Percentiles rank a stretch among this genome's conserved stretches.
Conservation (phyloP, 30 jellyfish, hydroid and myxozoan genomes). For the Catostylus mosaicus region DNA sequence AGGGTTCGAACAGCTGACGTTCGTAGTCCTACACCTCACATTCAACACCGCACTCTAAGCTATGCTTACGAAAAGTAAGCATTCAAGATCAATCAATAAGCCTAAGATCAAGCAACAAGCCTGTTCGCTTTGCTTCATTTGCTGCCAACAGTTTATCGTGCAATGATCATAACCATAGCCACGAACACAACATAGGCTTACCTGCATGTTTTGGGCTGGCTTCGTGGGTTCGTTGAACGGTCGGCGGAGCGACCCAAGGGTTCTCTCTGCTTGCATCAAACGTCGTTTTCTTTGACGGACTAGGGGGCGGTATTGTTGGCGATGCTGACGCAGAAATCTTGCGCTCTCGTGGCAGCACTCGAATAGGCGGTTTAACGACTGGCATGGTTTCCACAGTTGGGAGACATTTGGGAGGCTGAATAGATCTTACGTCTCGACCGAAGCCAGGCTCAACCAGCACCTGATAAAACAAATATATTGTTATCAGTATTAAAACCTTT, state of each 20-base stretch:
- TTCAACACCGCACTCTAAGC: too few species aligned
- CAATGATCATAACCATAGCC: not conserved
- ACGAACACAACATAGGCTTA: not conserved
- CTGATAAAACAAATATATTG: slow-evolving; percentile 7
- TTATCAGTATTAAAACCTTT: not conserved
- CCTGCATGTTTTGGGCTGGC: slow-evolving; percentile 71
- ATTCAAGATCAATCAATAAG: too few species aligned
- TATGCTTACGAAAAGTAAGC: too few species aligned
- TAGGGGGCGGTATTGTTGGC: slow-evolving; percentile 23
- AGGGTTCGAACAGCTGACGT: too few species aligned
- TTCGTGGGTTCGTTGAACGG: slow-evolving; percentile 51
- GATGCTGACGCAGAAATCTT: slow-evolving; percentile 30
- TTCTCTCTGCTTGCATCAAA: slow-evolving; percentile 19
- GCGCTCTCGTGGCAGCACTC: slow-evolving; percentile 27
- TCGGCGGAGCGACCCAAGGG: slow-evolving; percentile 62
- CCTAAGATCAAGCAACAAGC: too few species aligned
- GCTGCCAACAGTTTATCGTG: too few species aligned
- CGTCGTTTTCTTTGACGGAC: slow-evolving; percentile 48
- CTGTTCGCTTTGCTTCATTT: too few species aligned
- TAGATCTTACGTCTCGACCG: slow-evolving; percentile 89
- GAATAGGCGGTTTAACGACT: not conserved
- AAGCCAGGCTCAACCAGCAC: slow-evolving; percentile 94
- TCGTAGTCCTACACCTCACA: too few species aligned
- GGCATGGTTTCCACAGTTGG: slow-evolving; percentile 68
- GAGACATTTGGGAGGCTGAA: slow-evolving; percentile 84